phyloP scores from a whole-genome alignment of 2,113 vertebrate genomes.

The Uria lomvia region DNA sequence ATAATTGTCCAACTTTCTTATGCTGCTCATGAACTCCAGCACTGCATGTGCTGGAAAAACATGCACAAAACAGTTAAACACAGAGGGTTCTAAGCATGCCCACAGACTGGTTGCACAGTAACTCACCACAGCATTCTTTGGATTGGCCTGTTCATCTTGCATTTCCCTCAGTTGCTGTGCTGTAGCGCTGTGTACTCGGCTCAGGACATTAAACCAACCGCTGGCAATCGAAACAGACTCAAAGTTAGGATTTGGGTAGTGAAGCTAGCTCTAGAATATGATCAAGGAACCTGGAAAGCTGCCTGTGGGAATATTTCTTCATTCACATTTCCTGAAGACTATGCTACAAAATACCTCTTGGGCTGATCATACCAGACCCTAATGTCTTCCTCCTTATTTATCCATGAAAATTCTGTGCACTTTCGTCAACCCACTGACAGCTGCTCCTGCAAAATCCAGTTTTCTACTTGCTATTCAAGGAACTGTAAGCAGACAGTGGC shows the following conservation, averaged over 20 bases:
- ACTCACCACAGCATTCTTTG: slow-evolving; percentile 93
- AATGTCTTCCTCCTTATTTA: slow-evolving; percentile 3
- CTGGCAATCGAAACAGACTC: slow-evolving; percentile 63
- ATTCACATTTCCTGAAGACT: slow-evolving; percentile 30
- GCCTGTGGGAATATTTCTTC: background rate
- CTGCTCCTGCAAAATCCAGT: slow-evolving; percentile 16
- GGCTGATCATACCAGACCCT: background rate
- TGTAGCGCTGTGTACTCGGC: slow-evolving; percentile 84
- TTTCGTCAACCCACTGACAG: slow-evolving; percentile 8
- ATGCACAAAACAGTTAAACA: background rate
- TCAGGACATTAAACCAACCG: slow-evolving; percentile 89
- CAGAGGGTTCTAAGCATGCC: background rate
- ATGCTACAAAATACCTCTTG: background rate
- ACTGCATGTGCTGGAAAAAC: background rate
- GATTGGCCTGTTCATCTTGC: slow-evolving; percentile 92
- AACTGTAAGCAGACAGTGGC: background rate
- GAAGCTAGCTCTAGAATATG: background rate
- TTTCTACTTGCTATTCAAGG: slow-evolving; percentile 1
- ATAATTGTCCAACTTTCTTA: background rate
- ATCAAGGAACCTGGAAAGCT: slow-evolving; percentile 1
- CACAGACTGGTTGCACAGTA: slow-evolving; percentile 11
- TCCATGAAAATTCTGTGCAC: background rate
- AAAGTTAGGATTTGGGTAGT: background rate
- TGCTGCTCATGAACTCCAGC: background rate
- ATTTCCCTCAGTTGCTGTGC: slow-evolving; percentile 89